Evolutionary conservation across 2,888 invertebrate genomes (phyloP).

Genomic region (Melangyna quadrimaculata): DNA sequence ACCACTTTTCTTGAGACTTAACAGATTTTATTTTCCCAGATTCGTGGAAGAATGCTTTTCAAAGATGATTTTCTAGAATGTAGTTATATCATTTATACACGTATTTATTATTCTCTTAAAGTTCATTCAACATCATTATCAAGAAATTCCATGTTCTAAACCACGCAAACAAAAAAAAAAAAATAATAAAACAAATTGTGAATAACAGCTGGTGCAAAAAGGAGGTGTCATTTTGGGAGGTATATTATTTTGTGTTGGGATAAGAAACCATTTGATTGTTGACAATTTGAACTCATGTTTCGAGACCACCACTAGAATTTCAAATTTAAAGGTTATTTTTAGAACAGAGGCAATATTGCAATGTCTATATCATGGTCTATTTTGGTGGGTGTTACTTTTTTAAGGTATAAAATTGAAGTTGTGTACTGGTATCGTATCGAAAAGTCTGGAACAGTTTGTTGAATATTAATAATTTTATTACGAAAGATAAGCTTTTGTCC

Average conservation of each 20-base stretch:
- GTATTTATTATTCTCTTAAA: too few species aligned
- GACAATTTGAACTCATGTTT: constrained; percentile 30
- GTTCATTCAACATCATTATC: too few species aligned
- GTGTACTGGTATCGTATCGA: too few species aligned
- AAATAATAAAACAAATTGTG: neutral
- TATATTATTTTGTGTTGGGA: neutral
- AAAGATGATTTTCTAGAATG: too few species aligned
- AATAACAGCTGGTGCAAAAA: neutral
- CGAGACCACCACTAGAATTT: constrained; percentile 23
- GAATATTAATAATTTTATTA: too few species aligned
- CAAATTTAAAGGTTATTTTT: constrained; percentile 31
- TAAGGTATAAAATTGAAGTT: neutral
- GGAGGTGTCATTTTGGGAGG: neutral
- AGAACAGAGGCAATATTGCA: neutral
- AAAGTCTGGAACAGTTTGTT: too few species aligned
- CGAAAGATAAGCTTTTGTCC: too few species aligned
- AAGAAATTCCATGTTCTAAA: neutral
- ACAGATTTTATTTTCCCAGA: neutral
- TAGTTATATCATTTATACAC: too few species aligned
- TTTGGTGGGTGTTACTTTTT: neutral
- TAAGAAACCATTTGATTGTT: constrained; percentile 19
- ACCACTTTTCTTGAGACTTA: neutral
- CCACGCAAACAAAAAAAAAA: neutral
- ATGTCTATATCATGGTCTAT: neutral
- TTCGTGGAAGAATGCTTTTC: neutral